Evolutionary conservation across 2,113 vertebrate species (phyloP).

Genomic region (Myrmophylax atrothorax): DNA sequence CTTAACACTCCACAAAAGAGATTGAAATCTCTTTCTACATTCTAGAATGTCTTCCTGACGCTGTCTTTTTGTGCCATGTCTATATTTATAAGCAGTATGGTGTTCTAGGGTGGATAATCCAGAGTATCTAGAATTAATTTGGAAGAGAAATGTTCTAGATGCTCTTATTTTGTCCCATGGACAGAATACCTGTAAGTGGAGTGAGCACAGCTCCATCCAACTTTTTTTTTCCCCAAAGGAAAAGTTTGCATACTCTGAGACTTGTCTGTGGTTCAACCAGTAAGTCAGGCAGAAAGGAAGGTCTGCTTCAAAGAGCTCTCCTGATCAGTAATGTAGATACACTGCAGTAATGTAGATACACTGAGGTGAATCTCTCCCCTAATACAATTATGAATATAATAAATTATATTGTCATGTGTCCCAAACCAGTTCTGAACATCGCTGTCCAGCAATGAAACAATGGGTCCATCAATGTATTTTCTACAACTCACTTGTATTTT

Average conservation of each 20-base stretch:
- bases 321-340: not conserved
- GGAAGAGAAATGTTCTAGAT: not conserved
- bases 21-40: not conserved
- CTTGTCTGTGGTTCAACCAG: not conserved
- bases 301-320: not conserved
- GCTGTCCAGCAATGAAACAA: not conserved
- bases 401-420: too few relatives aligned
- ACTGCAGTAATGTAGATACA: not conserved
- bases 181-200: not conserved
- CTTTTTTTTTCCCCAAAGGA: not conserved
- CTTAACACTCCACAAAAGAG: not conserved
- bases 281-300: not conserved
- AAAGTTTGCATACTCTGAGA: not conserved
- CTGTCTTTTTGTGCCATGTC: not conserved
- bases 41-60: not conserved
- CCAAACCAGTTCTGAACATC: not conserved
- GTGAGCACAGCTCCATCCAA: too few relatives aligned
- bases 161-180: not conserved
- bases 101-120: not conserved
- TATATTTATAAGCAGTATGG: not conserved
- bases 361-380: not conserved
- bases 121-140: not conserved
- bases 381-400: not conserved
- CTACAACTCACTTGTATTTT: not conserved
- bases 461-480: not conserved